Base-by-base conservation (phyloP, 2,888 invertebrate species). In the Eupeodes luniger region DNA sequence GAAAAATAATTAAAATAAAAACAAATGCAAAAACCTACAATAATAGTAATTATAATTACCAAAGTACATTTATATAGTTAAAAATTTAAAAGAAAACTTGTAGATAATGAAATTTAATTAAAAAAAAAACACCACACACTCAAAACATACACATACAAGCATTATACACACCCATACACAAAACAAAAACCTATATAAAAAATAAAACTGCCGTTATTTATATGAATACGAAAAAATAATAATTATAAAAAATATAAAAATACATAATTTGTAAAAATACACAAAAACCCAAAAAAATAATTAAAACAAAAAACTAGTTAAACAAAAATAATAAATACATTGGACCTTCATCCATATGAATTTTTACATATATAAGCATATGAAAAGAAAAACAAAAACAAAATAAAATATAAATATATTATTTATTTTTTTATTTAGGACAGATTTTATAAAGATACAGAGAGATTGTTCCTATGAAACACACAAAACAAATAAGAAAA, bases 391-490 rank as follows among this genome's bases (percentile, higher is more conserved):
- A 84, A 49, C 47, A 49, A 74, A 83, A 76, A 19, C 40, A 40
- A 40, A 51, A 51, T 27, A 27, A 75, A 76, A 83, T 74, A 86
- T 85, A 81, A 55, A 85, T 85, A 89, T 90, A 89, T 90, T 89
- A 90, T 90, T 91, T 91, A 91, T 90, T 90, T 91, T 91, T 90
- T 91, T 91, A 90, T 90, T 91, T 90, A 90, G 89, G 90, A 88
- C 90, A 89, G 90, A 90, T 91, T 91, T 90, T 91, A 81, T 62
- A 81, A 89, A 89, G 85, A 91, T 27, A 27, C 91, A 91, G 91
- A 90, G 90, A 91, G 90, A 91, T 91, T 91, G 91, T 91, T 91
- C 91, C 91, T 91, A 91, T 90, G 89, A 85, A 89, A 89, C 88
- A 88, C 88, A 88, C 81, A 88, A 88, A 91, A 89, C 76, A 88